These are phyloP conservation scores for Ganaspis brasiliensis DNA, from an alignment of 2,888 invertebrate genomes.

Conservation along the genomic window DNA sequence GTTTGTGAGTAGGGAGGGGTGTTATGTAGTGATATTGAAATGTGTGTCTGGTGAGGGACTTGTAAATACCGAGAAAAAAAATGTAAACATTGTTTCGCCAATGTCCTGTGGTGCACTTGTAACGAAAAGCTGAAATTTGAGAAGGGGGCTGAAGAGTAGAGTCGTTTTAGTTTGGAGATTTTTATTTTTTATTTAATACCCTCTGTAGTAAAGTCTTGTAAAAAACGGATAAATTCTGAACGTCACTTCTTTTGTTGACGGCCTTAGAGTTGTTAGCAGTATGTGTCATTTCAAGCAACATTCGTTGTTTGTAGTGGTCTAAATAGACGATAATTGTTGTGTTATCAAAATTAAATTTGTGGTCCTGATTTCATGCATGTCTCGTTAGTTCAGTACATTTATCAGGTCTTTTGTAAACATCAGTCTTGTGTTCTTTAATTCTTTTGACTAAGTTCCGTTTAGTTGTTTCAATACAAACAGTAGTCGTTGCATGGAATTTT, in stretches of 20 bases:
- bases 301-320: constrained; percentile 42
- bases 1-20: no score
- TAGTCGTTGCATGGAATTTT: constrained; percentile 43
- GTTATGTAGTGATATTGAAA: no score
- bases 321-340: constrained; percentile 33
- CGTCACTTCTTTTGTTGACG: constrained; percentile 32
- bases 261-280: constrained; percentile 38
- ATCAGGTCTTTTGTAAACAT: not conserved
- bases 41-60: no score
- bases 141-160: no score
- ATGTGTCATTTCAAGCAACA: constrained; percentile 41
- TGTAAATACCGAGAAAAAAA: no score
- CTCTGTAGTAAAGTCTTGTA: no score
- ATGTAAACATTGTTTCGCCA: no score
- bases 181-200: no score
- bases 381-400: not conserved
- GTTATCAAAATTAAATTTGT: constrained; percentile 45
- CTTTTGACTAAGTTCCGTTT: constrained; percentile 32
- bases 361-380: not conserved
- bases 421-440: constrained; percentile 46
- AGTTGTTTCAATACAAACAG: constrained; percentile 46
- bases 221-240: constrained; percentile 8
- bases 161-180: no score
- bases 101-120: no score
- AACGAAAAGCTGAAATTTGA: no score